A percentile compares a stretch with the other conserved stretches of the same genome.
Conservation (phyloP, 2,113 vertebrate genomes). For the Dasyurus viverrinus region DNA sequence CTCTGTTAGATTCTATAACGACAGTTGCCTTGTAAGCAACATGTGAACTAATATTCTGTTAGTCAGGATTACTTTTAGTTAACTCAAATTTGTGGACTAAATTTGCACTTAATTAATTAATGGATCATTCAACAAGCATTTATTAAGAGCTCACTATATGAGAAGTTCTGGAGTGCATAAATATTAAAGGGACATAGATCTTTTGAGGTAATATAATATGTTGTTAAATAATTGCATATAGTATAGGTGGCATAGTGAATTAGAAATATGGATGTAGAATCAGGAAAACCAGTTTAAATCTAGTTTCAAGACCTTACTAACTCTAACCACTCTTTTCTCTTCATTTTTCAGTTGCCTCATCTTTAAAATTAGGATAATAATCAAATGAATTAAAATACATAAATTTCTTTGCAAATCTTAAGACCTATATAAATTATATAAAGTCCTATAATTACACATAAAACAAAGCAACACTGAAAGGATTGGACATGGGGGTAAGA, state of each 20-base stretch:
- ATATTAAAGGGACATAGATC: background rate
- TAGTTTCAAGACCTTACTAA: background rate
- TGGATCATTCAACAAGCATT: background rate
- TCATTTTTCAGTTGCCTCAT: background rate
- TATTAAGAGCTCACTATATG: background rate
- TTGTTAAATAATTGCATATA: background rate
- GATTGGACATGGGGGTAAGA: background rate
- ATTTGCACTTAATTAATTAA: background rate
- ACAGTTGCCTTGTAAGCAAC: background rate
- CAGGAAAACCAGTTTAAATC: background rate
- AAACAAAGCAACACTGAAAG: background rate
- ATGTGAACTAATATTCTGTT: background rate
- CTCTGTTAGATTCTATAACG: background rate
- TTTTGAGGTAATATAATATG: background rate
- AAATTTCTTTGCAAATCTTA: background rate
- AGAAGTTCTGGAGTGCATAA: background rate
- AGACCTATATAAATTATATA: background rate
- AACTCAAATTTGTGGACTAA: background rate
- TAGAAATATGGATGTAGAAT: background rate
- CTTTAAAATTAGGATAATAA: background rate
- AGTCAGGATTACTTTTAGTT: background rate
- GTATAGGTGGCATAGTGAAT: background rate
- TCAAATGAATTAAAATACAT: background rate
- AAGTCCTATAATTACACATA: background rate
- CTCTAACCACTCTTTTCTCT: background rate